Evolutionary conservation across 1,140 invertebrate species (phyloP).

Genomic region (Cataglyphis hispanica): DNA sequence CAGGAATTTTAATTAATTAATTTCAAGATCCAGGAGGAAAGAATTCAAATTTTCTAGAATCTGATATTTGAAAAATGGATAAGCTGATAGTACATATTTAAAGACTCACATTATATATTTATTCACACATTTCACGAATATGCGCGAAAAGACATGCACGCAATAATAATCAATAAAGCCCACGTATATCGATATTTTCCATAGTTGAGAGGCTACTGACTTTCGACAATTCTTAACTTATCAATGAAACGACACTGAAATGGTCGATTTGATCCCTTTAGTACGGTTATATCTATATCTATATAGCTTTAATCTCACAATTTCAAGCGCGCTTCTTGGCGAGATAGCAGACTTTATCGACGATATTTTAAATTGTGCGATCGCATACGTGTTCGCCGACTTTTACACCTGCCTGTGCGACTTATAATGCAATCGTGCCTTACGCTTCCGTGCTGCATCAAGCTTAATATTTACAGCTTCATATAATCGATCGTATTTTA

Average conservation of each 20-base stretch:
- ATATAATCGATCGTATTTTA: slow-evolving; percentile 44
- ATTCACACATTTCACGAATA: not conserved
- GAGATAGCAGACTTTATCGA: slow-evolving; percentile 46
- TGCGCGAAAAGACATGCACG: not conserved
- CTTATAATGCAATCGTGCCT: slow-evolving; percentile 17
- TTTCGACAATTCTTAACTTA: slow-evolving; percentile 38
- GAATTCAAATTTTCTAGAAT: not conserved
- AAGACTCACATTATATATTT: not conserved
- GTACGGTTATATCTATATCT: slow-evolving; percentile 2
- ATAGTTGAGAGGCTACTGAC: not conserved
- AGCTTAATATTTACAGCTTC: slow-evolving; percentile 38
- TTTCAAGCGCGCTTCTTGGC: slow-evolving; percentile 10
- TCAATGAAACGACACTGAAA: slow-evolving; percentile 25
- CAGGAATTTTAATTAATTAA: not conserved
- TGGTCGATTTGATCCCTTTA: slow-evolving; percentile 11
- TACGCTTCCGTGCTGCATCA: not conserved
- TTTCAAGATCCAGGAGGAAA: not conserved
- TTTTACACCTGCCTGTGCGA: slow-evolving; percentile 54
- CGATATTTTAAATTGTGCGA: slow-evolving; percentile 46
- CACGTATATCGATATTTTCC: not conserved
- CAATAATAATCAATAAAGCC: slow-evolving; percentile 28
- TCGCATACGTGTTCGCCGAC: slow-evolving; percentile 2
- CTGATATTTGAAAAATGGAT: not conserved
- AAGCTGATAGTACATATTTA: not conserved
- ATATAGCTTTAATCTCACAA: slow-evolving; percentile 43